Conservation (phyloP, 2,113 vertebrate species). For the Cyprinodon brontotheroides region DNA sequence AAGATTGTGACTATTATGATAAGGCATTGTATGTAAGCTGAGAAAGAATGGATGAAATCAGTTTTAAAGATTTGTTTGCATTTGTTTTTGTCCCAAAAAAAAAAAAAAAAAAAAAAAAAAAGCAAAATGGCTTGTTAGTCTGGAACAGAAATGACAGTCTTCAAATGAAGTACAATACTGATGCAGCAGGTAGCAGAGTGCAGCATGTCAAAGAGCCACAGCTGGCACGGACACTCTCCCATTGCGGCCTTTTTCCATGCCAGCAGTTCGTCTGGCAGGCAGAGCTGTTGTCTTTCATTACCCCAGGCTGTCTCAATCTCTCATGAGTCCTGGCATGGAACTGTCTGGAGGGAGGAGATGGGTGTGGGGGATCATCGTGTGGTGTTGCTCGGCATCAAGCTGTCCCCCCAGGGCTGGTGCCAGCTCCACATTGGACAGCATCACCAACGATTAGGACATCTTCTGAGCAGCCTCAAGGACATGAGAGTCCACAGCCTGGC, state of each 20-base stretch:
- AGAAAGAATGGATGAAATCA: not conserved
- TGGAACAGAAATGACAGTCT: not conserved
- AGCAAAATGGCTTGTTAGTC: not conserved
- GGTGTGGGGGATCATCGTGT: constrained; percentile 4
- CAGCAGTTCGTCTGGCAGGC: constrained; percentile 60
- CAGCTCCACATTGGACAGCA: constrained; percentile 50
- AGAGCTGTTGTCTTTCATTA: constrained; percentile 66
- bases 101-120: not conserved
- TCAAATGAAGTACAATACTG: constrained; percentile 17
- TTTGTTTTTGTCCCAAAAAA: not conserved
- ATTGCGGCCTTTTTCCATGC: constrained; percentile 49
- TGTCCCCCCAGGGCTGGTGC: constrained; percentile 34
- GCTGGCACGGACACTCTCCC: constrained; percentile 45
- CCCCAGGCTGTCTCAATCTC: constrained; percentile 63
- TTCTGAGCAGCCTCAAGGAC: constrained; percentile 58
- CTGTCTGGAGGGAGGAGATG: constrained; percentile 13
- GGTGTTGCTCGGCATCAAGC: constrained; percentile 39
- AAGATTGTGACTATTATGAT: no score
- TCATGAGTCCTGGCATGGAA: constrained; percentile 55
- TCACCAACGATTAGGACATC: constrained; percentile 62
- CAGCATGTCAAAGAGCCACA: constrained; percentile 47
- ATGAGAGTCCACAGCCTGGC: constrained; percentile 46
- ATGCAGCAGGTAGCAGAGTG: constrained; percentile 51
- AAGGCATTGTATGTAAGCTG: not conserved
- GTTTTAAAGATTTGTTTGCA: not conserved